phyloP scores from a whole-genome alignment of 2,113 vertebrate species.

The Odocoileus virginianus region DNA sequence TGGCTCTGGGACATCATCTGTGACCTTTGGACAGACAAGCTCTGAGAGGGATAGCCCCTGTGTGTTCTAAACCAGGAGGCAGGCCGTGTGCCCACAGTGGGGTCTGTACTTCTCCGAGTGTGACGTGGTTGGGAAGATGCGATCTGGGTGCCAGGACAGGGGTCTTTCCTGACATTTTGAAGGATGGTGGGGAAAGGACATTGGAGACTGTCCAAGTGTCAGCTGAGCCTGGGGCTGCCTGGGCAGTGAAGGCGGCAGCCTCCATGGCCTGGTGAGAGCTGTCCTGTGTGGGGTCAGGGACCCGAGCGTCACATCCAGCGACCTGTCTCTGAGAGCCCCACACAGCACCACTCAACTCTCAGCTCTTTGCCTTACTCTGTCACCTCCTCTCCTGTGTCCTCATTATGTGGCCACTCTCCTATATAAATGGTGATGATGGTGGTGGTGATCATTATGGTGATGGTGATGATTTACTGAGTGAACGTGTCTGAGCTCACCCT shows the following conservation, averaged over 20 bases:
- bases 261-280: not conserved
- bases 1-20: not conserved
- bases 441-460: not conserved
- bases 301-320: not conserved
- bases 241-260: not conserved
- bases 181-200: not conserved
- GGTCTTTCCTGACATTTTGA: not conserved
- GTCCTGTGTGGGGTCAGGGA: not conserved
- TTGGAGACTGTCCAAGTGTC: not conserved
- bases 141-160: not conserved
- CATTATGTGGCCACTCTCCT: not conserved
- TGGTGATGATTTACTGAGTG: not conserved
- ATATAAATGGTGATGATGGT: accelerated
- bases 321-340: not conserved
- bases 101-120: not conserved
- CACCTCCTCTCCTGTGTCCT: not conserved
- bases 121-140: not conserved
- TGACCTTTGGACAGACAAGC: not conserved
- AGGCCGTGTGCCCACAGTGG: not conserved
- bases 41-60: not conserved
- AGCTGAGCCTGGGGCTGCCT: not conserved
- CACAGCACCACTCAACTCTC: not conserved
- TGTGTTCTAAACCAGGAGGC: not conserved
- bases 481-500: not conserved
- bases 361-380: no score